phyloP scores from a whole-genome alignment of 2,113 vertebrate genomes.

The Myiopsitta monachus region DNA sequence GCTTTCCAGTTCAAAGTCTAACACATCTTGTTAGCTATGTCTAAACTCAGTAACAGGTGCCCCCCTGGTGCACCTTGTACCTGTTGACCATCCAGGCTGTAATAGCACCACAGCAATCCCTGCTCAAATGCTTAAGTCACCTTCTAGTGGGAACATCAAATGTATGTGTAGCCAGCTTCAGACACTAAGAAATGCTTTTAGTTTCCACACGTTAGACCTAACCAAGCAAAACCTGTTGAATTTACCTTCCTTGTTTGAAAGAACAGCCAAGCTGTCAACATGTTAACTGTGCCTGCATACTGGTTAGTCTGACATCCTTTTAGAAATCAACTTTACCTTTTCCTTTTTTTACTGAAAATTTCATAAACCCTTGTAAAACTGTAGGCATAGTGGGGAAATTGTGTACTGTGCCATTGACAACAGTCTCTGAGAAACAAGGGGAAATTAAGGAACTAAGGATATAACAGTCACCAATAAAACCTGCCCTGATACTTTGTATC shows the following conservation, averaged over 20 bases:
- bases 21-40: not conserved
- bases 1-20: not conserved
- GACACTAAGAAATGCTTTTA: not conserved
- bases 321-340: not conserved
- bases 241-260: not conserved
- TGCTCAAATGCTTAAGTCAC: not conserved
- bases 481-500: not conserved
- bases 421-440: not conserved
- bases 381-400: not conserved
- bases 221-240: not conserved
- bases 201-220: not conserved
- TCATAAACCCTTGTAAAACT: not conserved
- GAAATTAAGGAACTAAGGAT: not conserved
- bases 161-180: not conserved
- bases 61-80: not conserved
- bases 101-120: not conserved
- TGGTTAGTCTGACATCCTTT: not conserved
- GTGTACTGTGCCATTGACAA: fast-evolving
- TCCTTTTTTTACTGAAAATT: not conserved
- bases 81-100: not conserved
- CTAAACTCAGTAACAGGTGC: not conserved
- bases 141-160: not conserved
- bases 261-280: not conserved
- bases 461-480: not conserved
- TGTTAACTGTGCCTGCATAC: not conserved